Evolutionary conservation across 2,888 invertebrate species (phyloP).

Genomic region (Volucella inanis): DNA sequence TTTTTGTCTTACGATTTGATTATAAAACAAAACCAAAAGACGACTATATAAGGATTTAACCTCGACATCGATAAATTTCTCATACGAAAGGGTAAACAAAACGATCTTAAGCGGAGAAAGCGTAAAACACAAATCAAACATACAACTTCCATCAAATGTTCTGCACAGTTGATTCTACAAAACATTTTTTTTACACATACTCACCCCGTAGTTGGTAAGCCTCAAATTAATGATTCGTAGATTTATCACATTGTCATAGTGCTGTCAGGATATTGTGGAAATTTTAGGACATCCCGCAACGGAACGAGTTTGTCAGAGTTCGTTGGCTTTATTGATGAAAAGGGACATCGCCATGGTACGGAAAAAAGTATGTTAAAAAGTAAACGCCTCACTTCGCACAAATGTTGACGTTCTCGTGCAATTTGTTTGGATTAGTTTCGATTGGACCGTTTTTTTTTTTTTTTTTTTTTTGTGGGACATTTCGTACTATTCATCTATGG

Average conservation of each 20-base stretch:
- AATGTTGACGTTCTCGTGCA: constrained; percentile 52
- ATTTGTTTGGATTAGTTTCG: constrained; percentile 75
- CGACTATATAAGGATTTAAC: constrained; percentile 58
- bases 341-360: constrained; percentile 59
- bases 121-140: constrained; percentile 68
- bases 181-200: constrained; percentile 16
- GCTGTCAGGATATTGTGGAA: constrained; percentile 69
- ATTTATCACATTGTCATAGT: constrained; percentile 77
- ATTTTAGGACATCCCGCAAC: constrained; percentile 68
- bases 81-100: constrained; percentile 70
- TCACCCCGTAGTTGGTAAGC: constrained; percentile 73
- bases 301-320: constrained; percentile 65
- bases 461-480: constrained; percentile 43
- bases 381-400: constrained; percentile 42
- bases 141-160: constrained; percentile 67
- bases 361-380: constrained; percentile 45
- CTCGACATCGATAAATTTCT: constrained; percentile 71
- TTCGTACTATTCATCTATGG: not conserved
- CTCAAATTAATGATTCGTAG: constrained; percentile 78
- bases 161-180: constrained; percentile 52
- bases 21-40: constrained; percentile 39
- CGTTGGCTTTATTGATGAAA: constrained; percentile 66
- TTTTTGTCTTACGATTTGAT: constrained; percentile 34
- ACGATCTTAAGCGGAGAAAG: constrained; percentile 65
- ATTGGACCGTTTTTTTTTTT: constrained; percentile 68